Base-by-base conservation (phyloP, 2,888 invertebrate species). In the Atethmia centrago region DNA sequence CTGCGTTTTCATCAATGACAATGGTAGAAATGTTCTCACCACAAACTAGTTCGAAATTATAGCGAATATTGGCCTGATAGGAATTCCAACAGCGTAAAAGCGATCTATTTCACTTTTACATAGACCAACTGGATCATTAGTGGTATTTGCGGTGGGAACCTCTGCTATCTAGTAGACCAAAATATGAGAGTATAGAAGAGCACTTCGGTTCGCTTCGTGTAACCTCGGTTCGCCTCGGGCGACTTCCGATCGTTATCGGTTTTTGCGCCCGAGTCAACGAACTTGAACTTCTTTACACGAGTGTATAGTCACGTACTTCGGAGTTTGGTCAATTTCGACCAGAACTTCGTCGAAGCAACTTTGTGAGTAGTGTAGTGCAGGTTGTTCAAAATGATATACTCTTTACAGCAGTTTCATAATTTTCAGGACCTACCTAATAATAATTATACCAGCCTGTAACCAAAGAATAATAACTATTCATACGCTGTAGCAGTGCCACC, bases 41-140 rank as follows among this genome's bases (percentile, higher is more conserved):
- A 31, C 56, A 64, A 69, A 62, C 16, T 51, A 64, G 58, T 77
- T 36, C 14, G 1, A 51, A 59, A 74, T 65, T 31, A 51, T 49
- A 79, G 51, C 45, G 45, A 80, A 51, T 42, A 80, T 55, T 49
- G 55, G 45, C 40, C 53, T 58, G 47, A 14, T 53, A 70, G 68
- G 42, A 70, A 81, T 64, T 79, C 21, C 76, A 53, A 59, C 21
- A 49, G 28, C 31, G 36, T 49, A 47, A 64, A 59, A 25, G 53
- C 64, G 14, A 81, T 79, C 49, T 70, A 61, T 79, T 65, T 71
- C 61, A 64, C 55, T 77, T 81, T 81, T 76, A 64, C 81, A 55
- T 51, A 12, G 58, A 59, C 16, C 69, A 59, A 70, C 69, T 59
- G 28, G 36, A 55, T 81, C 64, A 64, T 81, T 78, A 62, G 77